A percentile compares a stretch with the other conserved stretches of the same genome.
Conservation (phyloP, 2,113 vertebrate genomes). For the Rhinopomastus cyanomelas region DNA sequence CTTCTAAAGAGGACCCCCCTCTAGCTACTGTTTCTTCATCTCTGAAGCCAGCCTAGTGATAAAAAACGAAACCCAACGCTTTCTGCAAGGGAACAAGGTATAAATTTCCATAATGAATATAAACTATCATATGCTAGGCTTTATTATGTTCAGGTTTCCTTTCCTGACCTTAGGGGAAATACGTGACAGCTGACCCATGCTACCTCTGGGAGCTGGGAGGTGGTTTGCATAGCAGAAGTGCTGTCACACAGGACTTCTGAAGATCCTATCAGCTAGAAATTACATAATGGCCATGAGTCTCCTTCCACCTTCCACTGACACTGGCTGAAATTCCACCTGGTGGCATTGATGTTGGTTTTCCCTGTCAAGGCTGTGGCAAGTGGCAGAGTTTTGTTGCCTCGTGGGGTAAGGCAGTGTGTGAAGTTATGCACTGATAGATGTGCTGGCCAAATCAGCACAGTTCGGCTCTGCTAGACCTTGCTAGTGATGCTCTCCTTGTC, state of each 20-base stretch:
- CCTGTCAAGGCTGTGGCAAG: background rate
- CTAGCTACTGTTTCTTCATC: conserved; percentile 14
- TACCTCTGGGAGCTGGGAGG: background rate
- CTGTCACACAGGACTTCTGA: background rate
- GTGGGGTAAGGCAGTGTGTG: background rate
- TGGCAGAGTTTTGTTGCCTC: background rate
- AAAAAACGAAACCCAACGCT: conserved; percentile 16
- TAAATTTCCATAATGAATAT: conserved; percentile 28
- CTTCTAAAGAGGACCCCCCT: conserved; percentile 14
- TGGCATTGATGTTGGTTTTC: background rate
- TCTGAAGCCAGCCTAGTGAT: background rate
- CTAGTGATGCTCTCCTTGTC: background rate
- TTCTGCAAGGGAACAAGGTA: background rate
- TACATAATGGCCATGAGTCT: background rate
- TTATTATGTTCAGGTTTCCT: conserved; percentile 9
- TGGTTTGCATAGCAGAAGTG: background rate
- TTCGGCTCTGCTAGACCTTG: background rate
- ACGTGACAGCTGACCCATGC: background rate
- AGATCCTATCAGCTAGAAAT: background rate
- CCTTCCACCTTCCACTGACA: background rate
- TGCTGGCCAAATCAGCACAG: no score
- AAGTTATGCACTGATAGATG: background rate
- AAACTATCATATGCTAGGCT: background rate
- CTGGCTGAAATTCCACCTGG: background rate
- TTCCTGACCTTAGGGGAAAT: conserved; percentile 3